Base-by-base conservation (phyloP, 2,797 vertebrate genomes). In the Myotis daubentonii region DNA sequence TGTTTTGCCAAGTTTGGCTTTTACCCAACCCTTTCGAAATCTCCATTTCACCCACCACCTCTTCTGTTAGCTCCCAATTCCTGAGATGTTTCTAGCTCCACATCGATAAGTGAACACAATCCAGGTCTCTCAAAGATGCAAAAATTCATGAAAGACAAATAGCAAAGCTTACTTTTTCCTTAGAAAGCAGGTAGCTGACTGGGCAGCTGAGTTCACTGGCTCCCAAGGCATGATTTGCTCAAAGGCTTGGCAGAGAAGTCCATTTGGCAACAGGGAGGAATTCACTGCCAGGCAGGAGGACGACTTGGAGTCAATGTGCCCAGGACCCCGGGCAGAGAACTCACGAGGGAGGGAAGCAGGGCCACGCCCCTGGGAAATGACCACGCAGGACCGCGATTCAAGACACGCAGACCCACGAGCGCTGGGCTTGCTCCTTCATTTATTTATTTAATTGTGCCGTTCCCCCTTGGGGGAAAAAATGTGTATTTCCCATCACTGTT, bases 401-500 rank as follows among this genome's bases (percentile, higher is more conserved):
- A 89, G 97, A 97, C 95, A 97, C 81, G 94, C 65, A 84, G 96
- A 98, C 95, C 95, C 97, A 96, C 47, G 86, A 97, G 96, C 6
- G 22, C 94, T 89, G 79, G 91, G 92, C 86, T 71, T 95, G 70
- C 83, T 82, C 94, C 72, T 90, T 96, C 96, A 94, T 97, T 90
- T 83, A 55, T 81, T 94, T 87, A 74, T 86, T 93, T 95, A 93
- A 93, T 82, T 94, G 94, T 78, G 44, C 47, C 2, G 65, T 92
- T 93, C 97, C 68, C 93, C 38, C 79, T 97, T 94, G 2, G 5
- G 0, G 28, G 60, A 12, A 12, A 68, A 51, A 93, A 95, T 95
- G 97, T 94, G 95, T 95, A 97, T 86, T 98, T 97, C 97, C 98
- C 98, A 98, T 98, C 98, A 98, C 97, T 81, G 98, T 98, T 98